A percentile compares a stretch with the other conserved stretches of the same genome.
Conservation (phyloP, 2,113 vertebrate genomes). For the Toxotes jaculatrix region DNA sequence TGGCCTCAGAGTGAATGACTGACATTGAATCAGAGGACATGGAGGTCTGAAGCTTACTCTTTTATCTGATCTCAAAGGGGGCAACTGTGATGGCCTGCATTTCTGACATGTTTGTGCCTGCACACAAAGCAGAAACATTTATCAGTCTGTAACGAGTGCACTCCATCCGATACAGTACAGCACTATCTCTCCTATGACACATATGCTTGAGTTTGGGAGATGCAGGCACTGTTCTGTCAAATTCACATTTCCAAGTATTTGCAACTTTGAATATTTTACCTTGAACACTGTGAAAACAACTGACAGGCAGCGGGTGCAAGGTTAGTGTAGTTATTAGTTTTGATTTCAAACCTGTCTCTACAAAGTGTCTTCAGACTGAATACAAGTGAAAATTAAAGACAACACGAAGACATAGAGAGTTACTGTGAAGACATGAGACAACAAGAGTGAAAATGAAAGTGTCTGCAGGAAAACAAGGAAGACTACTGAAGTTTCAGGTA, state of each 20-base stretch:
- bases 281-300: constrained; percentile 14
- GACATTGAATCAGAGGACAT: constrained; percentile 54
- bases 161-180: neutral
- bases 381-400: neutral
- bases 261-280: neutral
- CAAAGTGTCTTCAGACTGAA: neutral
- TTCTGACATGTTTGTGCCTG: constrained; percentile 17
- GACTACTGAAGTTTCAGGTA: neutral
- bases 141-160: constrained; percentile 21
- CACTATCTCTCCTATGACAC: neutral
- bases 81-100: constrained; percentile 3
- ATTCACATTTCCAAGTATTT: neutral
- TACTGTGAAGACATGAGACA: neutral
- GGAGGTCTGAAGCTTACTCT: constrained; percentile 53
- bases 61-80: constrained; percentile 60
- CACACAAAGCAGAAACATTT: constrained; percentile 23
- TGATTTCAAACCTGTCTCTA: constrained; percentile 14
- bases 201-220: neutral
- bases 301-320: neutral
- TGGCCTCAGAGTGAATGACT: constrained; percentile 48
- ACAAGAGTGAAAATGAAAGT: neutral
- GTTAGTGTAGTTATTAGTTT: neutral
- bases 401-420: neutral
- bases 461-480: constrained; percentile 1
- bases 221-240: neutral